phyloP scores from a whole-genome alignment of 2,113 vertebrate genomes.

The Rhinoptilus africanus region DNA sequence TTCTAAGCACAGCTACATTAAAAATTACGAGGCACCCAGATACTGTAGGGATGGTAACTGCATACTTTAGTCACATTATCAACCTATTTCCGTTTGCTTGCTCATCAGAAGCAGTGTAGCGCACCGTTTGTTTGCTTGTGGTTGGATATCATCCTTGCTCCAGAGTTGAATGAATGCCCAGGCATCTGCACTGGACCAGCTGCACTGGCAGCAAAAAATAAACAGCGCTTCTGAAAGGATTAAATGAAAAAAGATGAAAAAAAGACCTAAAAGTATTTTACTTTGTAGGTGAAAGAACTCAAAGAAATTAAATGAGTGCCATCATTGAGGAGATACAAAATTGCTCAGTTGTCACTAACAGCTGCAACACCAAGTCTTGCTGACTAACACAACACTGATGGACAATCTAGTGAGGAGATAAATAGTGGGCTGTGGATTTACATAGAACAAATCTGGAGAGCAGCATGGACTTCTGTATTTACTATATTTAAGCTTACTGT shows the following conservation, averaged over 20 bases:
- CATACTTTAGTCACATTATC: not conserved
- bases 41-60: not conserved
- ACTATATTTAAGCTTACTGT: not conserved
- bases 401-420: not conserved
- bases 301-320: not conserved
- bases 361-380: not conserved
- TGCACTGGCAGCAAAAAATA: slow-evolving; percentile 30
- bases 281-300: not conserved
- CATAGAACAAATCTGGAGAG: not conserved
- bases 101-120: not conserved
- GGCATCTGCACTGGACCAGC: slow-evolving; percentile 13
- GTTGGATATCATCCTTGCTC: not conserved
- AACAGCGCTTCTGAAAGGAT: not conserved
- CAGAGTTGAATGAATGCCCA: not conserved
- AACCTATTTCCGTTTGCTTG: not conserved
- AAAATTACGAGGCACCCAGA: not conserved
- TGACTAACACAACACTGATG: not conserved
- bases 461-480: not conserved
- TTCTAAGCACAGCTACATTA: not conserved
- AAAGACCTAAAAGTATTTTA: not conserved
- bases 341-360: not conserved
- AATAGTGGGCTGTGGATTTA: not conserved
- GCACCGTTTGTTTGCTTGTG: not conserved
- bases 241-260: not conserved
- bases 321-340: not conserved